Evolutionary conservation across 2,888 invertebrate genomes (phyloP).

Genomic region (Drosophila kanekoi): DNA sequence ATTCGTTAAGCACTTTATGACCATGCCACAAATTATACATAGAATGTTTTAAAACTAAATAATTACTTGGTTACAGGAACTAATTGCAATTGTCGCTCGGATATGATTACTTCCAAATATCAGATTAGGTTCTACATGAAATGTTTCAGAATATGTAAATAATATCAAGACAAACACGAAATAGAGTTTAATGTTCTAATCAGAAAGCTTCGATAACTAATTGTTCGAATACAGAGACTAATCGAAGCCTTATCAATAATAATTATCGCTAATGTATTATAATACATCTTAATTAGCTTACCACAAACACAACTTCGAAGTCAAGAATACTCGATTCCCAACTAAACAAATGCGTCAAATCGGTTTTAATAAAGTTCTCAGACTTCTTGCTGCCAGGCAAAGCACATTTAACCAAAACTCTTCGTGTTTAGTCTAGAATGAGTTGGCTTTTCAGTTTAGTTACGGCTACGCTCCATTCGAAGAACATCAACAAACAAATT

Average conservation of each 20-base stretch:
- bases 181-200: neutral
- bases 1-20: neutral
- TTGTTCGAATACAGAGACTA: neutral
- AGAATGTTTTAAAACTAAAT: too few species aligned
- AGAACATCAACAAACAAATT: conserved; percentile 45
- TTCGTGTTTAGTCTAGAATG: conserved; percentile 4
- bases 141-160: neutral
- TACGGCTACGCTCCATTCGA: conserved; percentile 43
- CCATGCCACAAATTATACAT: too few species aligned
- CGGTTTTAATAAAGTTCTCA: neutral
- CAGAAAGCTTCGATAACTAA: neutral
- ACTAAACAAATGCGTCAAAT: conserved; percentile 3
- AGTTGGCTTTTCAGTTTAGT: conserved; percentile 19
- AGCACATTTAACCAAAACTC: conserved; percentile 13
- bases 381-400: neutral
- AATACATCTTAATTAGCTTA: conserved; percentile 7
- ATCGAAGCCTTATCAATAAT: neutral
- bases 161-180: neutral
- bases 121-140: too few species aligned
- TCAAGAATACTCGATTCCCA: neutral
- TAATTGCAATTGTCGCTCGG: too few species aligned
- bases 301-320: neutral
- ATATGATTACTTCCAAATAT: too few species aligned
- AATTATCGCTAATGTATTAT: neutral
- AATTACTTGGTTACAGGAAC: too few species aligned